Evolutionary conservation across 2,113 vertebrate species (phyloP).

Genomic region (Aphyosemion australe): DNA sequence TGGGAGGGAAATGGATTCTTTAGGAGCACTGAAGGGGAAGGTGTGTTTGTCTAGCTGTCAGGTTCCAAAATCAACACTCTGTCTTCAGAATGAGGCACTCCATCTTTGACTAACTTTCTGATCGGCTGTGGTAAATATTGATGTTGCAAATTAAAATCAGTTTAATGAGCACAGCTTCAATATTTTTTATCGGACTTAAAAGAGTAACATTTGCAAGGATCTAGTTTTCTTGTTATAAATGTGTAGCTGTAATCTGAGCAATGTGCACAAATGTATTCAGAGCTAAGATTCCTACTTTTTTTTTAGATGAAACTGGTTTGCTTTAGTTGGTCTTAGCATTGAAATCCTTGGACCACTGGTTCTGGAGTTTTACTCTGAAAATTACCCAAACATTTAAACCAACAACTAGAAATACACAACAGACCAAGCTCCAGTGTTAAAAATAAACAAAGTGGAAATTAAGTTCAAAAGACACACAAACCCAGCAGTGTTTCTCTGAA

Average conservation of each 20-base stretch:
- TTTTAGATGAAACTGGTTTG: neutral
- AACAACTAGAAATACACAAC: no score
- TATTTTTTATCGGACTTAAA: constrained; percentile 8
- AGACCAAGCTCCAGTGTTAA: no score
- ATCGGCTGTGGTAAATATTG: constrained; percentile 16
- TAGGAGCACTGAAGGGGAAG: neutral
- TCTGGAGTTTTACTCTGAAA: no score
- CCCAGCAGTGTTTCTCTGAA: no score
- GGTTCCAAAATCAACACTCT: neutral
- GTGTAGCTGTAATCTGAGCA: neutral
- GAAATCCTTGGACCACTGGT: no score
- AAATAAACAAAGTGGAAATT: no score
- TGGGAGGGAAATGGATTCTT: neutral
- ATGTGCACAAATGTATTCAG: constrained; percentile 12
- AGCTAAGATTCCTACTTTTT: neutral
- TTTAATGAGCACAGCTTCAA: neutral
- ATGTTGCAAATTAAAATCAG: constrained; percentile 25
- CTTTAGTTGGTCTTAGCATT: neutral
- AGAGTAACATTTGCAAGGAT: neutral
- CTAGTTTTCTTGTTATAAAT: neutral
- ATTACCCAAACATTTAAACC: no score
- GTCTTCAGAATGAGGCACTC: neutral
- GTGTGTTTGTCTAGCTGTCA: constrained; percentile 1
- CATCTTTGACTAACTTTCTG: constrained; percentile 1
- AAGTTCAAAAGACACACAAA: no score